Percentiles rank a stretch among this genome's conserved stretches.
phyloP scores from a whole-genome alignment of 2,797 vertebrate species.

The Phrynocephalus guinanensis region DNA sequence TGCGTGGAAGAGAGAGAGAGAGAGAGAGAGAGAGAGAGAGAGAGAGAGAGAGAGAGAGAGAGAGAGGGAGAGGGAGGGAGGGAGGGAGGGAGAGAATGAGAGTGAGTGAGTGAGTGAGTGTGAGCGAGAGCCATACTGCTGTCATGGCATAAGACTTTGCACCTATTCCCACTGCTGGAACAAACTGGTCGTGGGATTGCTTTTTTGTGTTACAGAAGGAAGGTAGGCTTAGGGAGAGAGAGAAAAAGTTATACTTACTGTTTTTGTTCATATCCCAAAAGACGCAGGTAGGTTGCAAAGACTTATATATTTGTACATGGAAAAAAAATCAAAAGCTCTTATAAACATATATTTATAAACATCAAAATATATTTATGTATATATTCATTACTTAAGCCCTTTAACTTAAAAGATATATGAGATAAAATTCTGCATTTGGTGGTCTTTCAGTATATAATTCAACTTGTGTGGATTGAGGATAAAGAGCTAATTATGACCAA shows the following conservation, averaged over 20 bases:
- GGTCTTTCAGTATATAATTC: background rate
- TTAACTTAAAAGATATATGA: background rate
- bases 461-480: background rate
- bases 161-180: too few relatives aligned
- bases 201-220: slow-evolving; percentile 11
- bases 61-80: too few relatives aligned
- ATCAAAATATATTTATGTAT: background rate
- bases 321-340: slow-evolving; percentile 9
- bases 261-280: slow-evolving; percentile 94
- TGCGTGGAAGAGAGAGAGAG: too few relatives aligned
- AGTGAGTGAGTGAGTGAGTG: too few relatives aligned
- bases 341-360: background rate
- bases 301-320: slow-evolving; percentile 66
- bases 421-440: background rate
- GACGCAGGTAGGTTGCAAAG: slow-evolving; percentile 82
- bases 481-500: background rate
- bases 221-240: background rate
- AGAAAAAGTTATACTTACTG: slow-evolving; percentile 78
- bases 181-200: too few relatives aligned
- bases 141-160: too few relatives aligned
- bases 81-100: too few relatives aligned
- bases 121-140: too few relatives aligned
- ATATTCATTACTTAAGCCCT: slow-evolving; percentile 12
- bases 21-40: too few relatives aligned
- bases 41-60: too few relatives aligned